These are phyloP conservation scores for Alentia gelatinosa DNA, from an alignment of 2,888 invertebrate species.

Conservation along the genomic window DNA sequence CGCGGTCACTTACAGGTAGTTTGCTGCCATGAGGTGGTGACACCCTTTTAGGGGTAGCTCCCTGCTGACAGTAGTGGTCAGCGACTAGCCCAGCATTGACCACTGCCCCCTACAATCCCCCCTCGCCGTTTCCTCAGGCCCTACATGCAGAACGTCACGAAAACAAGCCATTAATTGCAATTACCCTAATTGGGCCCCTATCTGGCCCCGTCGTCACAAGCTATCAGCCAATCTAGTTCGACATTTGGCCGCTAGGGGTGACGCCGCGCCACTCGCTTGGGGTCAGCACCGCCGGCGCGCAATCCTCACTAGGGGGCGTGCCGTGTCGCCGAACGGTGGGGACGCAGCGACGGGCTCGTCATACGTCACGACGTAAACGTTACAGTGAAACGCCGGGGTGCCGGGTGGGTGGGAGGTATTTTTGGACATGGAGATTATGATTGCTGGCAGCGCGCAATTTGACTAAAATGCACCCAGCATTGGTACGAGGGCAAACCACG, in stretches of 20 bases:
- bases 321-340: background rate
- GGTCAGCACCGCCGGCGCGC: background rate
- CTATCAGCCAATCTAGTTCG: slow-evolving; percentile 28
- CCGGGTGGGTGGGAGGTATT: background rate
- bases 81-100: background rate
- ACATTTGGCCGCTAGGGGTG: slow-evolving; percentile 11
- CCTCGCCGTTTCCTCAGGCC: background rate
- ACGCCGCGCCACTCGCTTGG: background rate
- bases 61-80: slow-evolving; percentile 6
- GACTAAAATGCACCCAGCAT: background rate
- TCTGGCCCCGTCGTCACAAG: background rate
- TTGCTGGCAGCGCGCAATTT: background rate
- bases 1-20: background rate
- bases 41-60: background rate
- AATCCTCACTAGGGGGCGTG: slow-evolving; percentile 2
- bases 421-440: background rate
- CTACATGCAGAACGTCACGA: background rate
- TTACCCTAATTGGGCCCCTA: slow-evolving; percentile 31
- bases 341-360: background rate
- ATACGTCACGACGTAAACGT: background rate
- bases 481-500: background rate
- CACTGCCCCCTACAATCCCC: background rate
- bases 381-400: background rate
- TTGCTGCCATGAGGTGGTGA: background rate
- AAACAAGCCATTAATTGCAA: slow-evolving; percentile 18